A percentile compares a stretch with the other conserved stretches of the same genome.
Evolutionary conservation across 2,888 invertebrate genomes (phyloP).

Genomic region (Limenitis camilla): DNA sequence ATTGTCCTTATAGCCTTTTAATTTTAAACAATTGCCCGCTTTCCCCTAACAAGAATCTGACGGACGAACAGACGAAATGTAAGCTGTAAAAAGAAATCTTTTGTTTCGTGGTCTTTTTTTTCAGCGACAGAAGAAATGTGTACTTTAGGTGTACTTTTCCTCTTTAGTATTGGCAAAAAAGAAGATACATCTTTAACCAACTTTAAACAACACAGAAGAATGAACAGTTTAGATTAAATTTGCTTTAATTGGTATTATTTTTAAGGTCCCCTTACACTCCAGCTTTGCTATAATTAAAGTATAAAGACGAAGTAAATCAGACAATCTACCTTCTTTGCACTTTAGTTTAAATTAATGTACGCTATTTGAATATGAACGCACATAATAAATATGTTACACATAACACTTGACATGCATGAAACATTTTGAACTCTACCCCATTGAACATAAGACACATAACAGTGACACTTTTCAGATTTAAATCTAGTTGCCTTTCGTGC

Average conservation of each 20-base stretch:
- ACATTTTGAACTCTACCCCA: conserved; percentile 7
- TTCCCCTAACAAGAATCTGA: too few relatives aligned
- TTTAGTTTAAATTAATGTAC: conserved; percentile 2
- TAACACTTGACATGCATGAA: neutral
- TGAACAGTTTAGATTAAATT: neutral
- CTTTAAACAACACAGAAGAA: neutral
- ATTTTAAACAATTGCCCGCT: too few relatives aligned
- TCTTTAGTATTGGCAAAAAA: conserved; percentile 2
- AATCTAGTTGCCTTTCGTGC: conserved; percentile 44
- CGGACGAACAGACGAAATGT: too few relatives aligned
- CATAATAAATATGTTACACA: conserved; percentile 1
- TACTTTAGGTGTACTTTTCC: neutral
- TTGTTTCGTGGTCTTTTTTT: neutral
- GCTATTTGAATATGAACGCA: conserved; percentile 12
- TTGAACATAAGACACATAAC: conserved; percentile 41
- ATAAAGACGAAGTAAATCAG: conserved; percentile 5
- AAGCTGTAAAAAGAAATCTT: too few relatives aligned
- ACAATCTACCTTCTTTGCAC: conserved; percentile 5
- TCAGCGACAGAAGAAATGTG: neutral
- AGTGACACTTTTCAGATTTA: conserved; percentile 47
- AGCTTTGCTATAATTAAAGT: conserved; percentile 8
- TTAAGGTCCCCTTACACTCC: neutral
- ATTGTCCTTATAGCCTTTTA: too few relatives aligned
- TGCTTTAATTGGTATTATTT: conserved; percentile 5
- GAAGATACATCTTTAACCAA: conserved; percentile 5